Base-by-base conservation (phyloP, 2,888 invertebrate species). In the Entomobrya proxima region DNA sequence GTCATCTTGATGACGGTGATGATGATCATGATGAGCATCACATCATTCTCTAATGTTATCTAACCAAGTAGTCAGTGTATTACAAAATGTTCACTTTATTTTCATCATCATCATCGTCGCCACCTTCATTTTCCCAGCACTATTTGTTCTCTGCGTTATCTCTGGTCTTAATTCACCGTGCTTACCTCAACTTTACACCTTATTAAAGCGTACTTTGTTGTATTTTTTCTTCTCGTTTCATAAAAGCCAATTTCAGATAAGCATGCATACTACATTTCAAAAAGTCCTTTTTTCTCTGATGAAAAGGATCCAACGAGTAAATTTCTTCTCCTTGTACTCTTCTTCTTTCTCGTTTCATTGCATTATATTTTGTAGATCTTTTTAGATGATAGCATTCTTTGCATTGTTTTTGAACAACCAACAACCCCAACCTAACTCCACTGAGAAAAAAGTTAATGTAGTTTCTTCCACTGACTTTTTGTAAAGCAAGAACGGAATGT, bases 161-260 rank as follows among this genome's bases (percentile, higher is more conserved):
- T 50, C 52, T 74, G 50, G 74, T 72, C 74, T 50, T 83, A 83
- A 83, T 83, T 83, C 61, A 83, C 83, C 67, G 76, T 77, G 83
- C 76, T 83, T 76, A 83, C 75, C 82, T 76, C 40, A 55, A 82
- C 47, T 83, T 83, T 76, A 84, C 84, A 84, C 76, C 84, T 84
- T 77, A 77, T 84, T 84, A 84, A 84, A 84, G 77, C 84, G 76
- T 84, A 72, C 61, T 76, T 74, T 76, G n/a, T n/a, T n/a, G n/a
- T n/a, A 24, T 24, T 76, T 27, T 58, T 27, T 58, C 35, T 24
- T 40, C 77, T 44, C 27, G 15, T 40, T n/a, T 52, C 35, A 40
- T 50, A 78, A 78, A 69, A 44, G 27, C 13, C 44, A 24, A 69
- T 69, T 69, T 69, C 6, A 69, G 21, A 74, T 52, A 55, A 69